A percentile compares a stretch with the other conserved stretches of the same genome.
Evolutionary conservation across 2,113 vertebrate genomes (phyloP).

Genomic region (Leptobrachium leishanense): DNA sequence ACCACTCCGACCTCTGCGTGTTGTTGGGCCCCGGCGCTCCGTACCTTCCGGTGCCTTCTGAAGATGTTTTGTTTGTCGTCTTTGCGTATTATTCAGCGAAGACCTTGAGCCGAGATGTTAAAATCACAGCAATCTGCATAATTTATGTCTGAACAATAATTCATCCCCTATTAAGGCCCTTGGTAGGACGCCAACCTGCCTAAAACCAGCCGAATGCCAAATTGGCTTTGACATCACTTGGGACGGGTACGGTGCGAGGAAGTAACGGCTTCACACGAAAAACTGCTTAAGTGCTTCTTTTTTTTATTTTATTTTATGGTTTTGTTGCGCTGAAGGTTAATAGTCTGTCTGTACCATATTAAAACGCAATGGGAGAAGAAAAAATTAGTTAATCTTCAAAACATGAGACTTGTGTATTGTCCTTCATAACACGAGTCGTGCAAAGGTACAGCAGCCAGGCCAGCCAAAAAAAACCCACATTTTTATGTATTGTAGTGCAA

Average conservation of each 20-base stretch:
- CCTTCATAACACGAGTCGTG: too few relatives aligned
- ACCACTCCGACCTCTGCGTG: too few relatives aligned
- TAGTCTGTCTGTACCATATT: background rate
- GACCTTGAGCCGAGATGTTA: slow-evolving; percentile 43
- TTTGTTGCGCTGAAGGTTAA: slow-evolving; percentile 8
- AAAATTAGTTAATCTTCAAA: too few relatives aligned
- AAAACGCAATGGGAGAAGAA: background rate
- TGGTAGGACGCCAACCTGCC: slow-evolving; percentile 34
- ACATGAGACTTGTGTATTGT: too few relatives aligned
- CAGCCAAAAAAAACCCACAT: too few relatives aligned
- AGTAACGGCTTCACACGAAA: background rate
- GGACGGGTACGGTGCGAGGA: background rate
- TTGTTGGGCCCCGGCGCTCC: too few relatives aligned
- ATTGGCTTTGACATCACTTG: background rate
- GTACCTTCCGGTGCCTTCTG: background rate
- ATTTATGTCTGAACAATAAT: slow-evolving; percentile 42
- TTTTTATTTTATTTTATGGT: too few relatives aligned
- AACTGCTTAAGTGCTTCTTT: background rate
- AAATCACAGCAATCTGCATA: slow-evolving; percentile 31
- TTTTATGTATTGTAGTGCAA: too few relatives aligned
- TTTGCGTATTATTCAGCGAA: slow-evolving; percentile 40
- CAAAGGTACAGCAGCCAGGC: too few relatives aligned
- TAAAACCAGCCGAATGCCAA: background rate
- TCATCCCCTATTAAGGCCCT: slow-evolving; percentile 41
- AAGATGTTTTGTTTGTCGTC: slow-evolving; percentile 32